phyloP scores from a whole-genome alignment of 1,140 invertebrate genomes.

The Choristoneura fumiferana region DNA sequence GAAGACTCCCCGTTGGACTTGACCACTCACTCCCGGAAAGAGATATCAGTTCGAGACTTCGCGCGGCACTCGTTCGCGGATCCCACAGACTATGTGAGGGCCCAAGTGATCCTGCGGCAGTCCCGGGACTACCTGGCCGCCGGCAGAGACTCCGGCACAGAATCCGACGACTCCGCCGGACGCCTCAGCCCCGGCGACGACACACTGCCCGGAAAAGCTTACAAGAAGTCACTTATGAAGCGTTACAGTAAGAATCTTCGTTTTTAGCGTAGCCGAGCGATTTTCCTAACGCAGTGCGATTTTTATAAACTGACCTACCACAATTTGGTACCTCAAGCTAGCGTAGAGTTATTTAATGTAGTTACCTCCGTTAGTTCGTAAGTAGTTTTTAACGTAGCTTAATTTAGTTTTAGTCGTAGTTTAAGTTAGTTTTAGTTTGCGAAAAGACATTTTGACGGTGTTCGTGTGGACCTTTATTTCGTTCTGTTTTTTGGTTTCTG shows the following conservation, averaged over 20 bases:
- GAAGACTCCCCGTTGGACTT: slow-evolving; percentile 81
- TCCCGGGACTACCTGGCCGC: slow-evolving; percentile 81
- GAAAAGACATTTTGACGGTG: not conserved
- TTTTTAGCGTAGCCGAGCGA: slow-evolving; percentile 1
- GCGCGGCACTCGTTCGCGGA: slow-evolving; percentile 67
- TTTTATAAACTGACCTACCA: slow-evolving; percentile 6
- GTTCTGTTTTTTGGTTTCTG: not conserved
- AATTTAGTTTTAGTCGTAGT: not conserved
- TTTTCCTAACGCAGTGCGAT: slow-evolving; percentile 2
- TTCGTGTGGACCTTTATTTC: not conserved
- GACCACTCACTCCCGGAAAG: slow-evolving; percentile 73
- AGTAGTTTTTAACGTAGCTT: slow-evolving; percentile 9
- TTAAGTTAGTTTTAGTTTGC: not conserved
- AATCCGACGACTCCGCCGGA: slow-evolving; percentile 87
- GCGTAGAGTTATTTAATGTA: slow-evolving; percentile 4
- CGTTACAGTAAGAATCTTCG: slow-evolving; percentile 90
- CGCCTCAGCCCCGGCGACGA: slow-evolving; percentile 78
- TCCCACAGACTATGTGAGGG: slow-evolving; percentile 66
- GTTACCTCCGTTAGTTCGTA: slow-evolving; percentile 11
- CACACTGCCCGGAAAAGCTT: slow-evolving; percentile 84
- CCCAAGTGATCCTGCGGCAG: slow-evolving; percentile 68
- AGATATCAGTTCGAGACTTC: slow-evolving; percentile 73
- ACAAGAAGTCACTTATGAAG: slow-evolving; percentile 93
- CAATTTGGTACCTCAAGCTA: not conserved
- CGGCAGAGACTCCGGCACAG: slow-evolving; percentile 83